Conservation (phyloP, 2,797 vertebrate species). For the Coreius guichenoti region DNA sequence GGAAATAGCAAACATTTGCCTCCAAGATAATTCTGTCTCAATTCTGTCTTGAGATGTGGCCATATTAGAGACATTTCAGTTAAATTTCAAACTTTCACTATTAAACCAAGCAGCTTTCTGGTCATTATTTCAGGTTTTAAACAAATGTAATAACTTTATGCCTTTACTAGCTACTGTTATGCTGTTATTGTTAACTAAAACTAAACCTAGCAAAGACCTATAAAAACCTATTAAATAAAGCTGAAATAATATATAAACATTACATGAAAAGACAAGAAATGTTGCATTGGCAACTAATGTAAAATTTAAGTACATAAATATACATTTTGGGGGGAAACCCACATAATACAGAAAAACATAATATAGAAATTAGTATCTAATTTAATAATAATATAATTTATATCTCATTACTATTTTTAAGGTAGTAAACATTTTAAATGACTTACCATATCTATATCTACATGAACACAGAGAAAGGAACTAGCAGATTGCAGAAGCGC, state of each 20-base stretch:
- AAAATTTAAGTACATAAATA: not conserved
- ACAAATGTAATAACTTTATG: not conserved
- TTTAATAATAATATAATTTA: no score
- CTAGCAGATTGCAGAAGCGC: slow-evolving; percentile 52
- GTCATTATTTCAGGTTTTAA: not conserved
- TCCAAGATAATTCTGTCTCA: not conserved
- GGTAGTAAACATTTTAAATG: not conserved
- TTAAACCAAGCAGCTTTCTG: not conserved
- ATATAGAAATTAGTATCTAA: not conserved
- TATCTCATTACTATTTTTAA: not conserved
- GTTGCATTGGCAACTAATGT: not conserved
- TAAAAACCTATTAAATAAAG: not conserved
- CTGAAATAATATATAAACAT: not conserved
- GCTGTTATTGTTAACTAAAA: not conserved
- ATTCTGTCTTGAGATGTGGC: not conserved
- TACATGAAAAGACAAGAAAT: not conserved
- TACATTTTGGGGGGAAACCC: not conserved
- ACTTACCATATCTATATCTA: not conserved
- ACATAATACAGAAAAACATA: not conserved
- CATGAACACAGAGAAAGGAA: not conserved
- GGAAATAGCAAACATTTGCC: not conserved
- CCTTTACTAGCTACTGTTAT: not conserved
- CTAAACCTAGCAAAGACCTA: not conserved
- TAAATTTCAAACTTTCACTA: not conserved
- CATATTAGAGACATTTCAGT: not conserved